Evolutionary conservation across 2,888 invertebrate genomes (phyloP), one percentile per base, ranked within the genome.

Genomic region (Phania funesta): DNA sequence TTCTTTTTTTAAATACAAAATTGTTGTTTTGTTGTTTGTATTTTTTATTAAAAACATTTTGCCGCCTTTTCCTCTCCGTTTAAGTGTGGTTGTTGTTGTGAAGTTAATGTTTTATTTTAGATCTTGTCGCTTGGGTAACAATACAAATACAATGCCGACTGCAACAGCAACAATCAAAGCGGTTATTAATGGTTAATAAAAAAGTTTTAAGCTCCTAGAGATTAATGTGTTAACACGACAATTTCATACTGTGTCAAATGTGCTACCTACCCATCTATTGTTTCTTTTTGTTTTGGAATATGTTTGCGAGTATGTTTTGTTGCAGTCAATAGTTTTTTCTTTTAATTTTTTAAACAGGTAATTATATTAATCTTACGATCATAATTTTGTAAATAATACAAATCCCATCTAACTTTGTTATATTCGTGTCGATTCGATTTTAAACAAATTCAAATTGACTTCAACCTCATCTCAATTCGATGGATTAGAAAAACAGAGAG

Each of bases 141-240:
- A 44, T 24, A 56, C n/a, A 56, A 48, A 50, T 52, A 50, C 22
- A 54, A 67, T 60, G 41, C 32, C 52, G 0, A 46, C 38, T 16
- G 3, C 2, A 13, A n/a, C 9, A 50, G 41, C 48, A 44, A 60
- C 32, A 60, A 9, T 24, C 50, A 50, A 11, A 71, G n/a, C 38
- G 41, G 38, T 46, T 56, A 75, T 58, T 41, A 50, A 76, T 50
- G 44, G 58, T 3, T 52, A 50, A 67, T 65, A 58, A 78, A n/a
- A n/a, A 65, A 32, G 44, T 79, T 79, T 78, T 65, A 70, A 78
- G 58, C 52, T 60, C 13, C 52, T 65, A 79, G 86, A 86, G 87
- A 87, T 87, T 84, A 87, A 87, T 88, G 88, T 87, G 85, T 86
- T 85, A 85, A 80, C 84, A 84, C 83, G 80, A 76, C 81, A 73